Evolutionary conservation across 2,113 vertebrate genomes (phyloP).

Genomic region (Tautogolabrus adspersus): DNA sequence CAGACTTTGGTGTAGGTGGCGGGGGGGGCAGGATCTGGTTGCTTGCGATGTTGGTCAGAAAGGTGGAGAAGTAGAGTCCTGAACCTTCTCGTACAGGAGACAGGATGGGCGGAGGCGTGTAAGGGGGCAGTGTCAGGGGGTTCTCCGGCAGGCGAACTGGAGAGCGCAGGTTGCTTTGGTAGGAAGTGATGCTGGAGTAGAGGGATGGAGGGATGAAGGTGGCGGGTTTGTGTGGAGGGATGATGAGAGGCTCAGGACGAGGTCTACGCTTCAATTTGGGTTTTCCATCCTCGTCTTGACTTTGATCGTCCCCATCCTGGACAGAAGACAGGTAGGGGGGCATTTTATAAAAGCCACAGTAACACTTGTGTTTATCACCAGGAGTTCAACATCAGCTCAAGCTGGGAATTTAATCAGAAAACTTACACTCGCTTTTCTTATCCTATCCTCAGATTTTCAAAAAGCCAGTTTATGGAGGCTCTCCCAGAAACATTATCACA

Average conservation of each 20-base stretch:
- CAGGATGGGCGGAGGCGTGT: conserved; percentile 97
- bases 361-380: no score
- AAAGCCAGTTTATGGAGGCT: no score
- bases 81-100: conserved; percentile 96
- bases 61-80: conserved; percentile 96
- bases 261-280: conserved; percentile 92
- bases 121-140: conserved; percentile 90
- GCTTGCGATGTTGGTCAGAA: conserved; percentile 87
- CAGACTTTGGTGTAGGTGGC: conserved; percentile 90
- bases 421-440: no score
- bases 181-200: conserved; percentile 93
- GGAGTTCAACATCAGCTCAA: no score
- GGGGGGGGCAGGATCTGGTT: conserved; percentile 89
- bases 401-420: no score
- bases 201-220: conserved; percentile 92
- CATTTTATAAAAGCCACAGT: neutral
- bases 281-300: conserved; percentile 86
- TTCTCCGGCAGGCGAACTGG: conserved; percentile 93
- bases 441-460: no score
- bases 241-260: conserved; percentile 95
- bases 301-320: conserved; percentile 71
- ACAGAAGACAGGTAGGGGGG: neutral
- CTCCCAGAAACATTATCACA: no score
- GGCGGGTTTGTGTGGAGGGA: conserved; percentile 93
- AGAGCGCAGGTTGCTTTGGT: conserved; percentile 97